Base-by-base conservation (phyloP, 2,797 vertebrate species). In the Percopsis omiscomaycus region DNA sequence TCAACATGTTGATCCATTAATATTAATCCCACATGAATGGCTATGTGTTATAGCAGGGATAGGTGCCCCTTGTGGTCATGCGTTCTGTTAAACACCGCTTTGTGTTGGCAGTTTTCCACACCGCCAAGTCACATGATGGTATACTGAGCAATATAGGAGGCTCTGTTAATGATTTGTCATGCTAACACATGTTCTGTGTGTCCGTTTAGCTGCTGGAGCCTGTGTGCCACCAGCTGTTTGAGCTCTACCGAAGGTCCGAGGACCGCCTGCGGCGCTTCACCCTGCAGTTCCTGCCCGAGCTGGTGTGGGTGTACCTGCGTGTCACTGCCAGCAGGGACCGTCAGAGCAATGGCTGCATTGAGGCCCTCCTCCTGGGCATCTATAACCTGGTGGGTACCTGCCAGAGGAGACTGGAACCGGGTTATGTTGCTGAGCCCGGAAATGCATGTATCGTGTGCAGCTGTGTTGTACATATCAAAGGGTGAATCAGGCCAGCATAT, bases 141-240 rank as follows among this genome's bases (percentile, higher is more conserved):
- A 37, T 37, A 37, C 5, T 37, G 32, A 37, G 32, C 32, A 1
- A 37, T 37, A 3, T 3, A 37, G 9, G 5, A 37, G 2, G 32
- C 32, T 37, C 9, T 37, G 32, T 37, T 6, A 37, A 37, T 3
- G 6, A 22, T 22, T 22, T 22, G 22, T 22, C 22, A 22, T 22
- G 22, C 1, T 37, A 37, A 37, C 32, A 2, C 9, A 8, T 37
- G 6, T 37, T 5, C 6, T 4, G 4, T 5, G 5, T 8, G 5
- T 37, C 32, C 32, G 32, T 74, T 32, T 68, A 99, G 97, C 91
- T 99, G 50, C 86, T 99, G 88, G 97, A 98, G 83, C 97, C 97
- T 1, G 96, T 98, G 73, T 99, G 97, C 82, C 96, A 99, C 88
- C 97, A 99, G 85, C 94, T 99, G 55, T 98, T 98, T 65, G 96